Evolutionary conservation across 2,888 invertebrate species (phyloP).

Genomic region (Griposia aprilina): DNA sequence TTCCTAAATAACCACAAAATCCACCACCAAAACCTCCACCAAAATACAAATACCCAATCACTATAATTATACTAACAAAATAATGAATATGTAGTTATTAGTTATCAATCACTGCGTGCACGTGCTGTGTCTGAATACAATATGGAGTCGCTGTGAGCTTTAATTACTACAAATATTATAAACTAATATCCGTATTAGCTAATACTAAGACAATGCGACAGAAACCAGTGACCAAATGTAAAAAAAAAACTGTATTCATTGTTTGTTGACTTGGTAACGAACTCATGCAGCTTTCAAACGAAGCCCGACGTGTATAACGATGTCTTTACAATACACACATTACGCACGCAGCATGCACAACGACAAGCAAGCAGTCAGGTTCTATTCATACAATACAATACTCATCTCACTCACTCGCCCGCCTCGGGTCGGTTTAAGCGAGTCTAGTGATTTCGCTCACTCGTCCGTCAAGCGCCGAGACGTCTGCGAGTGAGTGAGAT

Average conservation of each 20-base stretch:
- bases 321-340: slow-evolving; percentile 10
- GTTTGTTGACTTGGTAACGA: neutral
- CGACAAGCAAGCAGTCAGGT: slow-evolving; percentile 2
- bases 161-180: slow-evolving; percentile 2
- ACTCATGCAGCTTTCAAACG: neutral
- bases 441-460: slow-evolving; percentile 3
- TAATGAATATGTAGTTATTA: neutral
- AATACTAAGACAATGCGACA: too few species aligned
- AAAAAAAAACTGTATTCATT: too few species aligned
- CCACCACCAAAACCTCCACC: slow-evolving; percentile 7
- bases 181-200: too few species aligned
- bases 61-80: neutral
- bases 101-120: slow-evolving; percentile 7
- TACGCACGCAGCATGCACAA: neutral
- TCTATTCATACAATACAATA: neutral
- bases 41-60: neutral
- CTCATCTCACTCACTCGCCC: slow-evolving; percentile 5
- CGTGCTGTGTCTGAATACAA: neutral
- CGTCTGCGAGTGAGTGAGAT: neutral
- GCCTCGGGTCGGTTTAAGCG: neutral
- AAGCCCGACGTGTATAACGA: slow-evolving; percentile 9
- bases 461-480: neutral
- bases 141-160: slow-evolving; percentile 11
- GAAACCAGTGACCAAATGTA: too few species aligned
- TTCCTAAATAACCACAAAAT: neutral